Evolutionary conservation across 2,797 vertebrate species (phyloP), one percentile per base, ranked within the genome.

Genomic region (Aselliscus stoliczkanus): DNA sequence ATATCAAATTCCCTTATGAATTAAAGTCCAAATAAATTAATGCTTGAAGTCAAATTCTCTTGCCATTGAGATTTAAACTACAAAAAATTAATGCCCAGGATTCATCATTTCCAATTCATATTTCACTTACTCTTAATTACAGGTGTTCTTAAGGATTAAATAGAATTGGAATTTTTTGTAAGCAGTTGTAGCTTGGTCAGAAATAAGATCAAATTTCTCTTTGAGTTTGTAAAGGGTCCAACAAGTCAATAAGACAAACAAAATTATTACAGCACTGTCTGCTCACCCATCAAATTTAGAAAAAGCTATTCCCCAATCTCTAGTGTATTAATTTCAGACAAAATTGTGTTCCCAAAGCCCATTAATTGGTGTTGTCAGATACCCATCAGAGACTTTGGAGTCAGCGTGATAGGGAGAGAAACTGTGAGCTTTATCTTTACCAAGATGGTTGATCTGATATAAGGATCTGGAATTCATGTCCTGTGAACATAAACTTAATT

Each of bases 31-130:
- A 84, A 58, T 47, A 54, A 95, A 76, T 79, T 79, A 60, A 73
- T 27, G 8, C 39, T 21, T 47, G 8, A 88, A 64, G 14, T 92
- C 27, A 75, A 75, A 90, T 80, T 85, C 39, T 72, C 75, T 93
- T 93, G 64, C 34, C 58, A 50, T 97, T 90, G 42, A 87, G 34
- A 83, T 79, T 92, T 95, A 81, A 89, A 76, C 67, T 81, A 86
- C 60, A 76, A 73, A 86, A 94, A 81, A 64, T 79, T 83, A 87
- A 87, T 54, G 37, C 77, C 56, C 18, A n/a, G 50, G 90, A 83
- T 73, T 94, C 31, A 93, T 87, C 52, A n/a, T 83, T 69, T 93
- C 42, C 10, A 60, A 17, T 88, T 92, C 13, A 7, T 81, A 67
- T 90, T 79, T 96, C 39, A 77, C 25, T 85, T 44, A 65, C 8